Evolutionary conservation across 1,140 invertebrate species (phyloP), one percentile per base, ranked within the genome.

Genomic region (Tribolium castaneum): DNA sequence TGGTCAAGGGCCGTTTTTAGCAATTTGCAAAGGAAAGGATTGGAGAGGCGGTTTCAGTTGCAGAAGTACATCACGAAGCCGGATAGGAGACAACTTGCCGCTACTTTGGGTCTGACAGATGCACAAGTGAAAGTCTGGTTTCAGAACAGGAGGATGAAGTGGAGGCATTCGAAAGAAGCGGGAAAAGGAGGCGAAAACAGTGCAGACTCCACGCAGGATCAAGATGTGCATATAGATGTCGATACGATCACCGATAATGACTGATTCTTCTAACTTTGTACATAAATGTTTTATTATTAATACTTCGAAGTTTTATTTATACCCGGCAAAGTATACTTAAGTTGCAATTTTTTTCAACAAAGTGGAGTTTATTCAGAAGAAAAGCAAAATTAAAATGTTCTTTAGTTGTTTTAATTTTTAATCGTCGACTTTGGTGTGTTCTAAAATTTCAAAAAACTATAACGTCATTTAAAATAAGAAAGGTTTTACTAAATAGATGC

Each of bases 61-160:
- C 96, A 98, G 87, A 97, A 98, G 85, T 98, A 98, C 85, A 98
- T 98, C 77, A 97, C 95, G 0, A 98, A 98, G 87, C 96, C 96
- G 0, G 96, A 98, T 82, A 90, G 97, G 84, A 90, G 96, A 82
- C 96, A 97, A 86, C 87, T 98, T 50, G 97, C 97, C 0, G 95
- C 96, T 56, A 97, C 95, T 77, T 87, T 98, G 30, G 96, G 96
- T 45, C 90, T 98, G 0, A 97, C 96, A 22, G 96, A 98, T 87
- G 94, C 94, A 66, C 95, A 96, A 90, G 95, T 97, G 0, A 97
- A 97, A 88, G 95, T 97, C 0, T 97, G 96, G 95, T 97, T 97
- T 86, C 96, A 97, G 89, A 98, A 98, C 86, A 90, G 96, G 22
- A 90, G 96, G 73, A 97, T 97, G 95, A 97, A 97, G 86, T 97